Conservation (phyloP, 1,140 invertebrate species). For the Tetramorium simillimum region DNA sequence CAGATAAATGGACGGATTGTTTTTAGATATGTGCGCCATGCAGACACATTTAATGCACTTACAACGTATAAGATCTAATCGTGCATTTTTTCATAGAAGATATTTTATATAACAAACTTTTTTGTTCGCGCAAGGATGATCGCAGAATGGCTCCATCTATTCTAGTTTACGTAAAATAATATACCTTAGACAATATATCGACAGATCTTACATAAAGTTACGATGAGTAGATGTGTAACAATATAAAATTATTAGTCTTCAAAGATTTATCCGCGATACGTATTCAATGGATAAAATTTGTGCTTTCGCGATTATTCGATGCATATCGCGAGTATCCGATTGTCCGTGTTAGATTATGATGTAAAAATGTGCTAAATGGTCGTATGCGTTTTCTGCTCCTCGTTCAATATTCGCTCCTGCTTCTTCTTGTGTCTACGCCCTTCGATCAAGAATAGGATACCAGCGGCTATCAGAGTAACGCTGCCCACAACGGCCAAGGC, state of each 20-base stretch:
- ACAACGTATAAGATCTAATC: background rate
- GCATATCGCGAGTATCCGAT: background rate
- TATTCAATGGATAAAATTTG: background rate
- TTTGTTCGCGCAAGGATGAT: background rate
- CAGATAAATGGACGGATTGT: constrained; percentile 40
- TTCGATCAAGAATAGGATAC: constrained; percentile 93
- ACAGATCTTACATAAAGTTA: background rate
- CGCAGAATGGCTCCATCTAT: background rate
- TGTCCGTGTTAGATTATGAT: background rate
- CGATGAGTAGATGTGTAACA: constrained; percentile 2
- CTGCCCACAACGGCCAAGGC: constrained; percentile 93
- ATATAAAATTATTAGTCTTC: constrained; percentile 42
- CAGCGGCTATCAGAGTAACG: constrained; percentile 90
- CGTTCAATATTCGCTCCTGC: constrained; percentile 87
- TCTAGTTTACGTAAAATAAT: background rate
- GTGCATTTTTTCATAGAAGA: background rate
- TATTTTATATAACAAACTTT: background rate
- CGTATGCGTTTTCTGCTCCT: constrained; percentile 81
- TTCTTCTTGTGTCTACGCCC: constrained; percentile 90
- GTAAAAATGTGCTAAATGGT: constrained; percentile 77
- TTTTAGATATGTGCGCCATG: background rate
- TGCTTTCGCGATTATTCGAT: background rate
- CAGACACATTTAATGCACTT: background rate
- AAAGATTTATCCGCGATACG: background rate
- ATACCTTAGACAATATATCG: constrained; percentile 7